Evolutionary conservation across 2,113 vertebrate genomes (phyloP), one percentile per base, ranked within the genome.

Genomic region (Limnothrissa miodon): DNA sequence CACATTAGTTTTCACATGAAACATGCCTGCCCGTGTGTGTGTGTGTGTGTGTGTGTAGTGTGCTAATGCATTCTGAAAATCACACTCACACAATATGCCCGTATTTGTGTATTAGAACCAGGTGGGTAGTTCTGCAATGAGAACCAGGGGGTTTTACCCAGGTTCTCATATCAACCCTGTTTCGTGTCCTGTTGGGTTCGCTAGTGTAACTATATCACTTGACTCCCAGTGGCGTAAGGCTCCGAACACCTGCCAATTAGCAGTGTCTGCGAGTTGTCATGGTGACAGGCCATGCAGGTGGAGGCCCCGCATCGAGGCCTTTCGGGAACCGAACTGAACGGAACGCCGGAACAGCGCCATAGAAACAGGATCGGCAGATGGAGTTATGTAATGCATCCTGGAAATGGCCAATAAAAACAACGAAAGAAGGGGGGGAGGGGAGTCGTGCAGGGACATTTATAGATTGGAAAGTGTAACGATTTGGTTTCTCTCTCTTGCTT

Each of bases 121-220:
- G 79, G 59, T 85, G 85, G 70, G 46, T 45, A 21, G 83, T 89
- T 86, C 74, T 51, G 78, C 83, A 86, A 86, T 66, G 46, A 36
- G 53, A 70, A 48, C 79, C 10, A 42, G 2, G 42, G 5, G 21
- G 39, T 82, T 82, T 8, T 80, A 33, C 45, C 81, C 2, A 17
- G 29, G 13, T 80, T n/a, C 51, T 56, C 21, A 1, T 19, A 79
- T 48, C 79, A 81, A 83, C n/a, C 59, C 39, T 15, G 45, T 85
- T 46, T 39, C 78, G 56, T 83, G 42, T 70, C 59, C 44, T 45
- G n/a, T n/a, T n/a, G 80, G 53, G 78, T 56, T 33, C 10, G 51
- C 51, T 17, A 7, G 45, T 74, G 44, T 81, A 79, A 70, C 45
- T 59, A 33, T 36, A 82, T 33, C 62, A 19, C 25, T 33, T 17